A percentile compares a stretch with the other conserved stretches of the same genome.
Conservation (phyloP, 2,888 invertebrate species). For the Acronicta psi region DNA sequence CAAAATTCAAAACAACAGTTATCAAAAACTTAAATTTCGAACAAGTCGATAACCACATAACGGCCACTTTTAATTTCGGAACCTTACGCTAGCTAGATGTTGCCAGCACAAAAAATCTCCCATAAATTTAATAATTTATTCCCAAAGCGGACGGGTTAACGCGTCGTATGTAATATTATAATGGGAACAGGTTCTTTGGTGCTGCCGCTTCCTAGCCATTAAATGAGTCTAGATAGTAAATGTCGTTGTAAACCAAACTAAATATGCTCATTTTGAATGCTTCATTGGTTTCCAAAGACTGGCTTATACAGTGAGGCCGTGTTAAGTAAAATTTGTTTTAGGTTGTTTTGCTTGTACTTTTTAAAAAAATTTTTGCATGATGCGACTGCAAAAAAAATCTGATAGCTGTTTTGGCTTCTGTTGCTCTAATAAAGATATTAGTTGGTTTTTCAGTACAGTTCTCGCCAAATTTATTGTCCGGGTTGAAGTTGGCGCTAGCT, state of each 20-base stretch:
- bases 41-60: conserved; percentile 51
- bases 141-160: conserved; percentile 72
- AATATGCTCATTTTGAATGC: conserved; percentile 78
- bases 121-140: conserved; percentile 85
- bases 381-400: too few species aligned
- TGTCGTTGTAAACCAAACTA: conserved; percentile 82
- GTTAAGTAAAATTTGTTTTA: conserved; percentile 33
- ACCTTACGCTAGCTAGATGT: conserved; percentile 54
- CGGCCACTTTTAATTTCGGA: conserved; percentile 49
- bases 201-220: conserved; percentile 82
- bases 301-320: conserved; percentile 28
- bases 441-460: too few species aligned
- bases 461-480: too few species aligned
- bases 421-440: too few species aligned
- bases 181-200: conserved; percentile 71
- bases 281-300: conserved; percentile 74
- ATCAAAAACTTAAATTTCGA: conserved; percentile 36
- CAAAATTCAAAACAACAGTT: conserved; percentile 33
- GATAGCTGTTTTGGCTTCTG: too few species aligned
- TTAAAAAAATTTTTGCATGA: too few species aligned
- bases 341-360: conserved; percentile 8
- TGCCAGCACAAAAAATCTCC: conserved; percentile 75
- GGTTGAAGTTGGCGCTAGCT: too few species aligned
- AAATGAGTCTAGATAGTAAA: conserved; percentile 84
- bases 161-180: conserved; percentile 71